Evolutionary conservation across 2,888 invertebrate species (phyloP), one percentile per base, ranked within the genome.

Genomic region (Corythucha ciliata): DNA sequence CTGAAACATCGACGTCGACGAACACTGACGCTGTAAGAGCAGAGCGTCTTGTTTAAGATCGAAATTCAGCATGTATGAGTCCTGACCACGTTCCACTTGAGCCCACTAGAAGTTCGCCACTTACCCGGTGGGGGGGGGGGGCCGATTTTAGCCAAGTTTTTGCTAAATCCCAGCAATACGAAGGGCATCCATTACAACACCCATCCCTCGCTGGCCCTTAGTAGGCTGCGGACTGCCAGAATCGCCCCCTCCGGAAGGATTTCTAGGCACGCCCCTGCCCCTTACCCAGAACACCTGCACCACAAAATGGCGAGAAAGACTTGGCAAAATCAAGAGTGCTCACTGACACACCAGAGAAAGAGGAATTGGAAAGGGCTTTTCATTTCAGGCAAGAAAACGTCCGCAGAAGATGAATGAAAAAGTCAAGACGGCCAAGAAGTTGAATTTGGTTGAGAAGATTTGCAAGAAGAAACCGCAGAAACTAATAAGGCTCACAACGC

Each of bases 271-370:
- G n/a, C n/a, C n/a, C n/a, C n/a, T n/a, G n/a, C n/a, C 45, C 45
- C 26, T 48, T 50, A n/a, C 50, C 50, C 18, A 49, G 32, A 47
- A 32, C 32, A 34, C 34, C 34, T 34, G 34, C 20, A 22, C 47
- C 22, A 29, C 26, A 47, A 49, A 50, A 29, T 10, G n/a, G 32
- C 20, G 32, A 50, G 50, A 34, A 50, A 50, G 42, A 20, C 44
- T 29, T 44, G 50, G 44, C 4, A 33, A 44, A 47, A 34, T 34
- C 27, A 25, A 42, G 44, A 21, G 44, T 50, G 20, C 32, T 39
- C 18, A 50, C 50, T 16, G 50, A 50, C 32, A 50, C 50, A 10
- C 50, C 50, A 14, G 50, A 50, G 25, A 50, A 50, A 33, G 22
- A 40, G 47, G 29, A 49, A 46, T 16, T 48, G 20, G n/a, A n/a